Evolutionary conservation across 2,113 vertebrate species (phyloP), one percentile per base, ranked within the genome.

Genomic region (Vulpes ferrilata): DNA sequence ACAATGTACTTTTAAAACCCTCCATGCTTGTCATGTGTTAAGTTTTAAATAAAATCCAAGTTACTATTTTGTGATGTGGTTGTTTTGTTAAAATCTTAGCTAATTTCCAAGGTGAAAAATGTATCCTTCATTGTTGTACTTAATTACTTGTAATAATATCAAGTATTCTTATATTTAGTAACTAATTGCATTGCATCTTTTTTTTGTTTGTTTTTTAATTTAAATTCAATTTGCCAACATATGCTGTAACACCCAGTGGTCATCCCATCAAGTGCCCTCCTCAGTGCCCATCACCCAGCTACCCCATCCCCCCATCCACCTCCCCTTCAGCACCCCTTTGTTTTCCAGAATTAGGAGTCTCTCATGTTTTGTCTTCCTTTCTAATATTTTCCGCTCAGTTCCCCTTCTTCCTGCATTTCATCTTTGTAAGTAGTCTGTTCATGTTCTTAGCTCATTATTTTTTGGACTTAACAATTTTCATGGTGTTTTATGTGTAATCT

Each of bases 41-140:
- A 79, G 35, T 90, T 11, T 17, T 88, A 51, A 90, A 69, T 60
- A 95, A 90, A 71, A 90, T 20, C 32, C 35, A 93, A 85, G 59
- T 27, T 55, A 90, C 79, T 90, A 71, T 88, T 85, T 84, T 89
- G 88, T 51, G 53, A 69, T 48, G 27, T 73, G 22, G 8, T 85
- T 60, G 30, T 69, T 93, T 9, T 43, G 43, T 43, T 43, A 43
- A 43, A 43, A 43, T 43, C 43, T 43, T 43, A 43, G 43, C 43
- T 43, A 43, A 43, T 43, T 43, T 43, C 5, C 13, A n/a, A 78
- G n/a, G 11, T 81, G 2, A 94, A 85, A 96, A 62, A 53, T 64
- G 12, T 73, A 62, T 89, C 43, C 38, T 51, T 95, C 30, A 32
- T 38, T 84, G 16, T 87, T 93, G 43, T 43, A 43, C 43, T 85